Base-by-base conservation (phyloP, 1,140 invertebrate genomes). In the Ceratitis capitata region DNA sequence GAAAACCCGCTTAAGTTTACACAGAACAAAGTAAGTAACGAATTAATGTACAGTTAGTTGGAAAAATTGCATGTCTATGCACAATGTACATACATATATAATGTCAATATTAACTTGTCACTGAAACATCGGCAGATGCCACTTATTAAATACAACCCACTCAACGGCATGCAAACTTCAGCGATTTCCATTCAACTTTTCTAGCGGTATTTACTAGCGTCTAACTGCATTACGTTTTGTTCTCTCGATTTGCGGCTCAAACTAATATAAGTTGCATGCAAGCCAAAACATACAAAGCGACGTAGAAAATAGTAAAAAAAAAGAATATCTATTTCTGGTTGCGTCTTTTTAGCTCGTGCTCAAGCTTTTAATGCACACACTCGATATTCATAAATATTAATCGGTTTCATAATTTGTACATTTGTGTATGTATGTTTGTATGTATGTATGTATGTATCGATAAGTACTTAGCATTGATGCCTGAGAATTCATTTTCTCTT, bases 251-350 rank as follows among this genome's bases (percentile, higher is more conserved):
- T 32, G 9, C 16, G 10, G 29, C 12, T 69, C 61, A 69, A 19
- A 32, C n/a, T n/a, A 29, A 69, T 32, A 61, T 69, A 35, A 78
- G 10, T 23, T 78, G 69, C 69, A 78, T 78, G 69, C 69, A 47
- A 78, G 69, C 42, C 42, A 26, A 23, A 12, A 26, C n/a, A 7
- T 19, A 45, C 23, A 26, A 26, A 23, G 10, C 35, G 3, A 35
- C 14, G 3, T 3, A n/a, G n/a, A n/a, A n/a, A n/a, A n/a, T n/a
- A n/a, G n/a, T 9, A 32, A 45, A 78, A 45, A 7, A 9, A 16
- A 39, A 45, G 39, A 78, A 23, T n/a, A n/a, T 42, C n/a, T 42
- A n/a, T n/a, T 16, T 78, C 10, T 0, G 19, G 39, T 3, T 7
- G 39, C 64, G 23, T 1, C 64, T n/a, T 42, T 12, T 42, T 74